A percentile compares a stretch with the other conserved stretches of the same genome.
phyloP scores from a whole-genome alignment of 2,888 invertebrate genomes.

The Melangyna quadrimaculata region DNA sequence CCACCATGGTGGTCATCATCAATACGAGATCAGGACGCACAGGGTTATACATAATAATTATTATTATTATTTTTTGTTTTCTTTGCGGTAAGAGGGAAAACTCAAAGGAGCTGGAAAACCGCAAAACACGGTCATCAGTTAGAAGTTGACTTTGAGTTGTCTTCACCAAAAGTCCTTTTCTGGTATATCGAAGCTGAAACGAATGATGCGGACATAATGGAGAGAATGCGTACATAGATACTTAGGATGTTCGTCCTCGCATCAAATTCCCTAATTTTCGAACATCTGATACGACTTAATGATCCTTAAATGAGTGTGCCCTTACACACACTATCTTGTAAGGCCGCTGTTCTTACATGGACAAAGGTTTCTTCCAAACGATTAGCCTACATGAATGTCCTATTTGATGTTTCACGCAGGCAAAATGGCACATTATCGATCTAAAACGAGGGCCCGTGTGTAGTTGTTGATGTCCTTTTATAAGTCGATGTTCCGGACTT shows the following conservation, averaged over 20 bases:
- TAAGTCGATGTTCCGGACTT: conserved; percentile 51
- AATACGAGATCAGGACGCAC: conserved; percentile 33
- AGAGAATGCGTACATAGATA: not conserved
- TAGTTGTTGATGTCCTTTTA: conserved; percentile 37
- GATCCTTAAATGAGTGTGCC: conserved; percentile 29
- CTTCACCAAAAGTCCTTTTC: conserved; percentile 34
- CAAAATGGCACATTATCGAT: conserved; percentile 5
- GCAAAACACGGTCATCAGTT: conserved; percentile 37
- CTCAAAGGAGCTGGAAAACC: conserved; percentile 51
- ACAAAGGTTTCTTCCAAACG: conserved; percentile 18
- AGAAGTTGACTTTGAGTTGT: conserved; percentile 24
- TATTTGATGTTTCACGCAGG: conserved; percentile 30
- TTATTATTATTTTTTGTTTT: conserved; percentile 26
- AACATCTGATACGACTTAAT: conserved; percentile 71
- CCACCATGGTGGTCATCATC: conserved; percentile 50
- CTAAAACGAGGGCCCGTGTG: not conserved
- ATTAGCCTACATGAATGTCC: conserved; percentile 33
- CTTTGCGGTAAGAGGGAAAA: conserved; percentile 32
- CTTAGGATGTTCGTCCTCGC: conserved; percentile 7
- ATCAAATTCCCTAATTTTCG: conserved; percentile 34
- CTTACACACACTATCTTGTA: not conserved
- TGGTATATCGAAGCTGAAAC: conserved; percentile 14
- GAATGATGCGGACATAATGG: conserved; percentile 37
- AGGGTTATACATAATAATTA: conserved; percentile 57
- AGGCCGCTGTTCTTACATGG: not conserved